Evolutionary conservation across 2,888 invertebrate species (phyloP), one percentile per base, ranked within the genome.

Genomic region (Tenthredo amoena): DNA sequence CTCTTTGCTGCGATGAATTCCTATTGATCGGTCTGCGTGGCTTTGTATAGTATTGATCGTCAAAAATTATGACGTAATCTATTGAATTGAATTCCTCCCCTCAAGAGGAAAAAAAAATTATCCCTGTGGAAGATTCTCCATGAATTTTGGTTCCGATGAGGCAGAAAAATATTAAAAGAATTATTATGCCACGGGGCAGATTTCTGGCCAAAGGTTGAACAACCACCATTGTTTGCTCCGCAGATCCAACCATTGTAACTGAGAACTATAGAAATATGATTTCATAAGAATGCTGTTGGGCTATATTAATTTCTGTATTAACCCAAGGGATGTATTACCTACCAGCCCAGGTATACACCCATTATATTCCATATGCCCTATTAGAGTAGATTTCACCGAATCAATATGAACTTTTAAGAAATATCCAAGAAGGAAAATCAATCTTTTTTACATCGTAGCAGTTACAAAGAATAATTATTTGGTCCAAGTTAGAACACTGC

Each of bases 21-120:
- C 68, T 43, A 83, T 83, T 47, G 83, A 83, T 68, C 71, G 68
- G 83, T 91, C 89, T 90, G 89, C 88, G 86, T 88, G 87, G 87
- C 91, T 91, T 93, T 92, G 92, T 92, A 88, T 89, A 89, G 92
- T 93, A 93, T 93, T 93, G 93, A 93, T 93, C 93, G 92, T 89
- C 88, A 90, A 91, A 90, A 92, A 91, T 91, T 92, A 91, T 91
- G 90, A 91, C 87, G 89, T 89, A 90, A 90, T 90, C 89, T 88
- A 89, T 90, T 89, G 89, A 90, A 89, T 87, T 81, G 74, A 74
- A 86, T 76, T 72, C 85, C 86, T 85, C 55, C 77, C 21, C 26
- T 84, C 58, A 31, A 58, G 50, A 76, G 15, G 31, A 7, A 26
- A 68, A 86, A 84, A 86, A 82, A 84, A 86, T 86, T 86, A 86